A percentile compares a stretch with the other conserved stretches of the same genome.
Conservation (phyloP, 2,888 invertebrate genomes). For the Ochropleura leucogaster region DNA sequence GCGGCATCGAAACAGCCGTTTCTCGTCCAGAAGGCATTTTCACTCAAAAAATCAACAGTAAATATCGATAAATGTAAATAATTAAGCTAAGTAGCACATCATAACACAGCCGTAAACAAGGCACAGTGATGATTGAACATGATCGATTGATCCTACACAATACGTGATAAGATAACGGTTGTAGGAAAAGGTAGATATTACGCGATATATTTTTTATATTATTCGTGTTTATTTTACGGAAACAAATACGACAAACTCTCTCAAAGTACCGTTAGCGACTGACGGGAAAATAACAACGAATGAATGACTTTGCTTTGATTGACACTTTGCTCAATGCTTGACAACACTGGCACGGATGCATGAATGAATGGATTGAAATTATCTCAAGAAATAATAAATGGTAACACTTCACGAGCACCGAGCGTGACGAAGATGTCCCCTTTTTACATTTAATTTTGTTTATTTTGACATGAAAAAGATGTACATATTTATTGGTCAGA, state of each 20-base stretch:
- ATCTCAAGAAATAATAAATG: background rate
- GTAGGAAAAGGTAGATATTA: conserved; percentile 63
- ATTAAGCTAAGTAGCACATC: conserved; percentile 70
- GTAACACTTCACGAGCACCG: conserved; percentile 10
- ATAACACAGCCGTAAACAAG: conserved; percentile 64
- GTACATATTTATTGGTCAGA: too few species aligned
- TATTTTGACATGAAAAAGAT: background rate
- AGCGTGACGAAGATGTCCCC: too few species aligned
- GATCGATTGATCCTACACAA: conserved; percentile 73
- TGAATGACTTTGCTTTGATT: conserved; percentile 10
- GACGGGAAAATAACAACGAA: conserved; percentile 45
- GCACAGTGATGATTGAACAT: conserved; percentile 71
- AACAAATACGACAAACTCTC: conserved; percentile 59
- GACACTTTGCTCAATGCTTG: background rate
- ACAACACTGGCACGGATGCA: conserved; percentile 1
- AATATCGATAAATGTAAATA: conserved; percentile 66
- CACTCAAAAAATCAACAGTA: conserved; percentile 66
- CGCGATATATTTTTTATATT: conserved; percentile 64
- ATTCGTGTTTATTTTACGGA: conserved; percentile 64
- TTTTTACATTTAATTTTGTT: background rate
- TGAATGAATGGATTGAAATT: conserved; percentile 27
- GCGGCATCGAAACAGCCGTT: conserved; percentile 83
- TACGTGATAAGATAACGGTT: conserved; percentile 78
- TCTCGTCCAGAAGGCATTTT: conserved; percentile 85
- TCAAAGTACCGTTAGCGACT: conserved; percentile 72